Percentiles rank a stretch among this genome's conserved stretches.
phyloP scores from a whole-genome alignment of 2,113 vertebrate genomes.

The Aspiorhynchus laticeps region DNA sequence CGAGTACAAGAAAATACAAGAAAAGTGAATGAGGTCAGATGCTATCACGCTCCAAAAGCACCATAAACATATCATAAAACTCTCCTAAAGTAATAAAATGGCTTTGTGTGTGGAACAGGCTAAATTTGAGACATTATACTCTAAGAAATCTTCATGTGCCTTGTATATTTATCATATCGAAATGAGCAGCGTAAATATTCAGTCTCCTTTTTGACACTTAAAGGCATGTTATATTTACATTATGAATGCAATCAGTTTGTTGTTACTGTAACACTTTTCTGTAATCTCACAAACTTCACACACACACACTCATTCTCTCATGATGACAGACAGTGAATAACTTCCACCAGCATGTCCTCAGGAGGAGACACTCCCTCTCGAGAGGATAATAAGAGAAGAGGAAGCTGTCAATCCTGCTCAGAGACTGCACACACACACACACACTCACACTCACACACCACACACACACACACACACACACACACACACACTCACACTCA shows the following conservation, averaged over 20 bases:
- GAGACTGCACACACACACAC: constrained; percentile 66
- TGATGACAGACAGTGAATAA: constrained; percentile 61
- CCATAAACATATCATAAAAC: neutral
- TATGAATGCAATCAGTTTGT: neutral
- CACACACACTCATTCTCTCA: constrained; percentile 39
- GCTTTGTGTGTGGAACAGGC: neutral
- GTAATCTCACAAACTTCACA: constrained; percentile 47
- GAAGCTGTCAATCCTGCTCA: constrained; percentile 74
- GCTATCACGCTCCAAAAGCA: neutral
- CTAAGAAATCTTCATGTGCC: neutral
- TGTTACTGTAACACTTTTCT: constrained; percentile 32
- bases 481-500: no score
- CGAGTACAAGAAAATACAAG: no score
- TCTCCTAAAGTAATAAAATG: neutral
- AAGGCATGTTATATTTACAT: neutral
- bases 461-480: no score
- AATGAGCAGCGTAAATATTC: neutral
- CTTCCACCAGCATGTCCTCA: constrained; percentile 55
- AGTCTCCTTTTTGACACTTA: neutral
- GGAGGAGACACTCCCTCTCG: constrained; percentile 61
- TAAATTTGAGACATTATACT: neutral
- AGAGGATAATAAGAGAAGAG: constrained; percentile 74
- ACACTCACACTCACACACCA: constrained; percentile 53
- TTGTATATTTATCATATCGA: neutral
- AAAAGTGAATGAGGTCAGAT: neutral